These are phyloP conservation scores for Rousettus leschenaultii DNA, from an alignment of 2,113 vertebrate genomes.

Conservation along the genomic window DNA sequence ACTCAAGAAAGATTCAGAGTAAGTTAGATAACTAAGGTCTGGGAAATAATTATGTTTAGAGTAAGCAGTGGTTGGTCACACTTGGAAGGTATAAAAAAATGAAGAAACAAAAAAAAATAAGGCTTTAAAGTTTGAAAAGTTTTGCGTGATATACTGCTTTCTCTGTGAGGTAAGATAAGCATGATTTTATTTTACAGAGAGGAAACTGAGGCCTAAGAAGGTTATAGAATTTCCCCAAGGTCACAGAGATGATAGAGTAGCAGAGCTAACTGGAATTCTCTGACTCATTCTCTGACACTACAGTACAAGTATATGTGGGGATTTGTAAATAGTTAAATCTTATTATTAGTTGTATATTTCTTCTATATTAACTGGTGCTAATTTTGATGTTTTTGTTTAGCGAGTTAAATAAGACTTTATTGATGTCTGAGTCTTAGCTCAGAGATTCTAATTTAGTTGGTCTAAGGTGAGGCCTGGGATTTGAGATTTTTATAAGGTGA, in stretches of 20 bases:
- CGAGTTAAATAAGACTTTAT: conserved; percentile 17
- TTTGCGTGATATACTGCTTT: conserved; percentile 20
- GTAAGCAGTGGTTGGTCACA: neutral
- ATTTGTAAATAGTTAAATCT: neutral
- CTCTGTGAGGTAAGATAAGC: conserved; percentile 15
- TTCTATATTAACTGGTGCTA: conserved; percentile 14
- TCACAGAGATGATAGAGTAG: neutral
- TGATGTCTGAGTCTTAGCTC: neutral
- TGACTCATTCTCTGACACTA: neutral
- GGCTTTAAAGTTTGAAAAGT: neutral
- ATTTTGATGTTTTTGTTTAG: neutral
- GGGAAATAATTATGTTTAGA: conserved; percentile 29
- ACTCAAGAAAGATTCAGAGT: neutral
- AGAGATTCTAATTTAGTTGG: conserved; percentile 31
- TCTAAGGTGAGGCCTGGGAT: neutral
- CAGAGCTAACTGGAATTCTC: conserved; percentile 26
- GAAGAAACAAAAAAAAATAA: neutral
- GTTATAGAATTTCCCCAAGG: conserved; percentile 32
- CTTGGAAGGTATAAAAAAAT: conserved; percentile 16
- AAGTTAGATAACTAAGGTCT: conserved; percentile 9
- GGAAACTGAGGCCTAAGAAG: conserved; percentile 33
- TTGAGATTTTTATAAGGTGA: conserved; percentile 37
- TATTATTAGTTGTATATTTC: neutral
- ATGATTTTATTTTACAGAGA: conserved; percentile 38
- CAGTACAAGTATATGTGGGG: neutral